Base-by-base conservation (phyloP, 2,888 invertebrate species). In the Sclerodermus sp. region DNA sequence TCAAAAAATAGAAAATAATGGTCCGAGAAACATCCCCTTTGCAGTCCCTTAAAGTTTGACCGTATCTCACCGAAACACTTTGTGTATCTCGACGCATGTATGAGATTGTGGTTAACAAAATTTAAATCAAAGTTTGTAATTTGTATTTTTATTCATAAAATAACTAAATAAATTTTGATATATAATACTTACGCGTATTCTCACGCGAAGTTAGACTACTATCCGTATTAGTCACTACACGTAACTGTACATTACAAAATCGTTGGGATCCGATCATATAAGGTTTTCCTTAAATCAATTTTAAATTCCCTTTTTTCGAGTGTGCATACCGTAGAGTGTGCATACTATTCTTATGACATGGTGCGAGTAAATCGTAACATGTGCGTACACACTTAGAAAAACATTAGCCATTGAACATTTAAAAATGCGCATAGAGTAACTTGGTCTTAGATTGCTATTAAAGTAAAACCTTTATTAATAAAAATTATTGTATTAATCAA, bases 81-180 rank as follows among this genome's bases (percentile, higher is more conserved):
- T n/a, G n/a, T n/a, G n/a, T n/a, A n/a, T n/a, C n/a, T n/a, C n/a
- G n/a, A n/a, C n/a, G n/a, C n/a, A n/a, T n/a, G n/a, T n/a, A n/a
- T n/a, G n/a, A n/a, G n/a, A n/a, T n/a, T n/a, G n/a, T n/a, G n/a
- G n/a, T n/a, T n/a, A n/a, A n/a, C n/a, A n/a, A n/a, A n/a, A n/a
- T n/a, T 23, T 10, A 34, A 34, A 8, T 34, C 34, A 42, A 32
- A 49, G 30, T 32, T 31, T 60, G 46, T 42, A 46, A 56, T 60
- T 62, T 58, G 59, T 44, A 55, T 51, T 62, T 67, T 69, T 68
- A 68, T 68, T 69, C 69, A 64, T 69, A 69, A 69, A 68, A 68
- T 68, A 68, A 67, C 62, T 67, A 67, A 69, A 66, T 69, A 64
- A 69, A 69, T 69, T 69, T 69, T 67, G 65, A 69, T 69, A 69